Evolutionary conservation across 1,140 invertebrate genomes (phyloP), one percentile per base, ranked within the genome.

Genomic region (Drosophila dunni): DNA sequence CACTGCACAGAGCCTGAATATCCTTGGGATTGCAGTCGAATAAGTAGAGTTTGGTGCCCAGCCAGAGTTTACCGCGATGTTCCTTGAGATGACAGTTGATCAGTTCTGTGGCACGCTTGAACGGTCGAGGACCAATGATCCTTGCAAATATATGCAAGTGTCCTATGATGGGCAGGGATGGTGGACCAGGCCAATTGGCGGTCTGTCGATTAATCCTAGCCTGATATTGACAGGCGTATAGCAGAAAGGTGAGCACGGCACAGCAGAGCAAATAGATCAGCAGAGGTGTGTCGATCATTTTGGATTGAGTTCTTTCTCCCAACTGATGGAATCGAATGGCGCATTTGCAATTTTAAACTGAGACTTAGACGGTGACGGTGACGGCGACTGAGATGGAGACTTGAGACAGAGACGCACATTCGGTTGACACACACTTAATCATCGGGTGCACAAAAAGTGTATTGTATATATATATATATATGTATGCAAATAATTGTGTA

Each of bases 1-100:
- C 80, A 56, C 64, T 84, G 57, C 81, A 64, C 13, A 89, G n/a
- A 0, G 84, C 80, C 24, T 90, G 80, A 9, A 89, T 89, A 38
- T 89, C 84, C 74, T 81, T 84, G 11, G 84, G 84, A 64, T 89
- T 89, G 15, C 84, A 84, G 20, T 89, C 78, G n/a, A 89, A 7
- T 0, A 90, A 20, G 8, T 89, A 89, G 54, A 89, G 74, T 36
- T 80, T 80, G 0, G 63, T 61, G 57, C 84, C 84, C 33, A 89
- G 45, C 84, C 84, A 89, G 1, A 89, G 50, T n/a, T 89, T 89
- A 0, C 71, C 67, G 4, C 84, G 84, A 57, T 89, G 84, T 44
- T 89, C 84, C 74, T 72, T 69, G 7, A 89, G 9, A 20, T 79
- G 69, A 0, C 7, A 34, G 36, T 44, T 50, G 10, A 82, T 50